phyloP scores from a whole-genome alignment of 1,140 invertebrate genomes.

The Lutraria rhynchaena region DNA sequence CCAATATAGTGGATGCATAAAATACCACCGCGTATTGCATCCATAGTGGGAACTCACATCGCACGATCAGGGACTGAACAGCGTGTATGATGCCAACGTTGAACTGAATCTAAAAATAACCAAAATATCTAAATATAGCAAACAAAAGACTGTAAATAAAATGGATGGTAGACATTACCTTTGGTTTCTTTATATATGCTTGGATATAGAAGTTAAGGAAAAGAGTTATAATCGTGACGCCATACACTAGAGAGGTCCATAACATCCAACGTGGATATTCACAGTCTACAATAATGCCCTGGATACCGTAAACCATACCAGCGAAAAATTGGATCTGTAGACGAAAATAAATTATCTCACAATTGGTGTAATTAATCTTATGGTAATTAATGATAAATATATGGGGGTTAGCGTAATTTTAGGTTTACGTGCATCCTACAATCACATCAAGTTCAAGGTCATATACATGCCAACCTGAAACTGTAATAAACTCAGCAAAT shows the following conservation, averaged over 20 bases:
- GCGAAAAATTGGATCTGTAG: constrained; percentile 79
- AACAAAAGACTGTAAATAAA: constrained; percentile 13
- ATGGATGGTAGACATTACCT: constrained; percentile 35
- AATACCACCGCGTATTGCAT: constrained; percentile 96
- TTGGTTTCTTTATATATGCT: constrained; percentile 72
- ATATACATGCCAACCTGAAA: too few relatives aligned
- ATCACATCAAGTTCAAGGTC: too few relatives aligned
- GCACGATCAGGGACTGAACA: constrained; percentile 90
- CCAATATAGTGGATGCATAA: constrained; percentile 95
- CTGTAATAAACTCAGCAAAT: too few relatives aligned
- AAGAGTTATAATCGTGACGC: constrained; percentile 78
- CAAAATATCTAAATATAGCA: constrained; percentile 59
- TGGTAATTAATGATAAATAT: too few relatives aligned
- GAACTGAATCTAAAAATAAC: constrained; percentile 89
- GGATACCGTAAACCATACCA: constrained; percentile 76
- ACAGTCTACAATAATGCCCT: constrained; percentile 75
- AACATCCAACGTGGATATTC: constrained; percentile 79
- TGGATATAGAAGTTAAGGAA: constrained; percentile 81
- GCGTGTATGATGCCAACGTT: constrained; percentile 92
- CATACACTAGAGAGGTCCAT: constrained; percentile 75
- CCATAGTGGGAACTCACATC: constrained; percentile 95
- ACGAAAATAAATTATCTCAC: constrained; percentile 64
- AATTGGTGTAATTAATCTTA: constrained; percentile 3
- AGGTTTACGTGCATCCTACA: too few relatives aligned
- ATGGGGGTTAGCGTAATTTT: too few relatives aligned